These are phyloP conservation scores for Enteromius mattozi DNA, from an alignment of 2,797 vertebrate genomes.

Conservation along the genomic window DNA sequence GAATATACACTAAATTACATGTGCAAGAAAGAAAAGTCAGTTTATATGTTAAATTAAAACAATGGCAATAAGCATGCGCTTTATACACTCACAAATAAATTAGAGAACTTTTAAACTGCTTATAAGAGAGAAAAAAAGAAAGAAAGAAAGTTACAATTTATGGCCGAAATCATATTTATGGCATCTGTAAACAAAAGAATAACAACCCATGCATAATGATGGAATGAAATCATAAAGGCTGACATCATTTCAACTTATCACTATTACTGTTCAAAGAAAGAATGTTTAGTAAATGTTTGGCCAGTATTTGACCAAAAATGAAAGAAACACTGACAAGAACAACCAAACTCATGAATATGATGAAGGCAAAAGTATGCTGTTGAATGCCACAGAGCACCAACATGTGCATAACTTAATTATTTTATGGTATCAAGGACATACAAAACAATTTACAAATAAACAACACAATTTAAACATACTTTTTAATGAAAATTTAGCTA, in stretches of 20 bases:
- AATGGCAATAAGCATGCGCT: neutral
- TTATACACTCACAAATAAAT: neutral
- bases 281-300: neutral
- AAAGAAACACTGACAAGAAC: constrained; percentile 6
- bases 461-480: neutral
- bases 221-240: constrained; percentile 25
- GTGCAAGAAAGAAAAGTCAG: constrained; percentile 14
- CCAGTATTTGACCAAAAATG: constrained; percentile 8
- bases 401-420: neutral
- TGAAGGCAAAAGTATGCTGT: neutral
- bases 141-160: neutral
- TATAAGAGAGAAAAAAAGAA: neutral
- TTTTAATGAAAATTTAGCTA: neutral
- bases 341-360: neutral
- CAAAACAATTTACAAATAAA: neutral
- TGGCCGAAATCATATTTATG: constrained; percentile 5
- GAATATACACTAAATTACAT: constrained; percentile 10
- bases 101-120: neutral
- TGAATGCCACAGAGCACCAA: too few species aligned
- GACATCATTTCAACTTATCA: neutral
- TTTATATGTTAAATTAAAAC: neutral
- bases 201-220: constrained; percentile 15
- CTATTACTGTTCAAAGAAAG: neutral
- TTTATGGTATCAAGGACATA: neutral
- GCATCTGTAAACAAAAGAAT: constrained; percentile 16